Evolutionary conservation across 2,888 invertebrate species (phyloP).

Genomic region (Eulithis testata): DNA sequence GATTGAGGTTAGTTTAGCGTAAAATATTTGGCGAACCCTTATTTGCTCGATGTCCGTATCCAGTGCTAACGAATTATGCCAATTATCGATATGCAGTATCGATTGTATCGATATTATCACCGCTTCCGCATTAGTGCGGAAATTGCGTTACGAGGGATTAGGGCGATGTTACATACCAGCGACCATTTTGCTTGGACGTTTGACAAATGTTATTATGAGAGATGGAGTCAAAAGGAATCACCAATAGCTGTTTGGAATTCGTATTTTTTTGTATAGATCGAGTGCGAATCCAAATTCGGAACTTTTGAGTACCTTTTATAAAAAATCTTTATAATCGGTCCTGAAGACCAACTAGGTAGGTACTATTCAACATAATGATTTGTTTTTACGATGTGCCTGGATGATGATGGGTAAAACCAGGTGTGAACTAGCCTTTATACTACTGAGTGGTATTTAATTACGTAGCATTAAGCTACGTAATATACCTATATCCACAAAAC

Average conservation of each 20-base stretch:
- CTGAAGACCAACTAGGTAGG: no score
- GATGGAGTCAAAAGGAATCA: no score
- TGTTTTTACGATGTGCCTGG: neutral
- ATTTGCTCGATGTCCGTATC: neutral
- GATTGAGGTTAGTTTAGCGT: neutral
- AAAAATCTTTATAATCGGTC: no score
- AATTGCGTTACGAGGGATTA: slow-evolving; percentile 21
- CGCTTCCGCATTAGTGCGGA: slow-evolving; percentile 19
- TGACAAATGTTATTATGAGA: neutral
- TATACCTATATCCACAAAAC: slow-evolving; percentile 3
- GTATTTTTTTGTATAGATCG: no score
- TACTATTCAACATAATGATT: no score
- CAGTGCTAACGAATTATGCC: slow-evolving; percentile 25
- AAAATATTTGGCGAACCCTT: neutral
- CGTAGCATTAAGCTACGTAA: neutral
- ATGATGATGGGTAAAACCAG: neutral
- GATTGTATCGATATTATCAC: slow-evolving; percentile 22
- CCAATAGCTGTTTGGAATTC: no score
- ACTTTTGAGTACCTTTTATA: no score
- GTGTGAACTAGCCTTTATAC: neutral
- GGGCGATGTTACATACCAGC: slow-evolving; percentile 4
- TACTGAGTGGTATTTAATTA: slow-evolving; percentile 11
- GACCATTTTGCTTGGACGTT: neutral
- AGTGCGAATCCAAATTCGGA: no score
- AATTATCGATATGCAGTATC: slow-evolving; percentile 26